A percentile compares a stretch with the other conserved stretches of the same genome.
These are phyloP conservation scores for Formica aserva DNA, from an alignment of 2,888 invertebrate genomes.

Conservation along the genomic window DNA sequence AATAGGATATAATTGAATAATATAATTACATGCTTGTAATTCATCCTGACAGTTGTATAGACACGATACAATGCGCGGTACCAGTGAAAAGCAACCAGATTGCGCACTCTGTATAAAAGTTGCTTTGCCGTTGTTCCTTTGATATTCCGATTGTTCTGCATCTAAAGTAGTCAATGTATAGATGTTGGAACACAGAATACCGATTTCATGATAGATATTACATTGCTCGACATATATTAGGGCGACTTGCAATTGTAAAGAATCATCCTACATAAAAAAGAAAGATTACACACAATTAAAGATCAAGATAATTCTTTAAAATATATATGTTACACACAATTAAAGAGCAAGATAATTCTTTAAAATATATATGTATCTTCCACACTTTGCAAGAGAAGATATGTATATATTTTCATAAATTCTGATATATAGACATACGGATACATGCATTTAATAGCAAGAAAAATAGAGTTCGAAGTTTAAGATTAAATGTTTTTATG, in stretches of 20 bases:
- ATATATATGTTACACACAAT: neutral
- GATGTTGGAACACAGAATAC: conserved; percentile 79
- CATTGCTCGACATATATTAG: conserved; percentile 80
- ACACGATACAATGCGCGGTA: conserved; percentile 77
- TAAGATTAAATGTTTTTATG: too few species aligned
- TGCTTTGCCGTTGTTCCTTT: conserved; percentile 64
- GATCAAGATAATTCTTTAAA: conserved; percentile 7
- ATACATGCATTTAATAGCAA: neutral
- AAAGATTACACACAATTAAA: neutral
- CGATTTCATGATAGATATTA: conserved; percentile 82
- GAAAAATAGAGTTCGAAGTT: neutral
- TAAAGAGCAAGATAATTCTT: neutral
- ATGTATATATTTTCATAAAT: neutral
- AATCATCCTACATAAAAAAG: conserved; percentile 74
- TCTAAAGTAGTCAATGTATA: conserved; percentile 79
- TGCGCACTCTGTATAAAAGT: conserved; percentile 68
- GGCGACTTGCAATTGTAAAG: conserved; percentile 78
- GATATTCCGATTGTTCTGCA: conserved; percentile 67
- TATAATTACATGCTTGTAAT: conserved; percentile 75
- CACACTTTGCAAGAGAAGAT: neutral
- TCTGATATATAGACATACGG: neutral
- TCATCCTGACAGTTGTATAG: conserved; percentile 81
- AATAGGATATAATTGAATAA: conserved; percentile 7
- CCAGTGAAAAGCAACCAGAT: conserved; percentile 70
- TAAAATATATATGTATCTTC: neutral